These are phyloP conservation scores for Stenurella melanura DNA, from an alignment of 2,888 invertebrate genomes.

Conservation along the genomic window DNA sequence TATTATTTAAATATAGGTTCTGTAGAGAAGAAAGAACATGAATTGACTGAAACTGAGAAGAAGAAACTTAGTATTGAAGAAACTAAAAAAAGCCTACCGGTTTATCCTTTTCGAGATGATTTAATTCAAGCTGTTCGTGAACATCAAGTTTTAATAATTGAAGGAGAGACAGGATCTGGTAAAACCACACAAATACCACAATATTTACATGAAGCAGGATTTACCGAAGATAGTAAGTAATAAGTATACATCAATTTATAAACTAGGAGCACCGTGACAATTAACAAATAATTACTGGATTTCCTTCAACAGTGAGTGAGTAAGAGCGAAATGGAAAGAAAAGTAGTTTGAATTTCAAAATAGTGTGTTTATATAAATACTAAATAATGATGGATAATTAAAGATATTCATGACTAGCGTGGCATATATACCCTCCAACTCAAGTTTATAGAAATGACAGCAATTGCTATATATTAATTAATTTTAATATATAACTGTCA, in stretches of 20 bases:
- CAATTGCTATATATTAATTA: too few species aligned
- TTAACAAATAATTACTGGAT: too few species aligned
- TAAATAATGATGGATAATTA: too few species aligned
- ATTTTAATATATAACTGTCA: too few species aligned
- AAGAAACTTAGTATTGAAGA: conserved; percentile 90
- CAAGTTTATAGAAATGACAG: too few species aligned
- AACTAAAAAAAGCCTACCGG: conserved; percentile 93
- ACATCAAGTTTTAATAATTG: conserved; percentile 93
- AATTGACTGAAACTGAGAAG: conserved; percentile 81
- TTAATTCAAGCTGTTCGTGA: conserved; percentile 93
- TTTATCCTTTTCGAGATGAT: conserved; percentile 92
- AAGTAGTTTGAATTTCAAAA: too few species aligned
- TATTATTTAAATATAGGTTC: conserved; percentile 28
- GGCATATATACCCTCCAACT: too few species aligned
- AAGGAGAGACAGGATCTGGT: conserved; percentile 99
- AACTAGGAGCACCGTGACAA: too few species aligned
- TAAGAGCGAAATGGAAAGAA: too few species aligned
- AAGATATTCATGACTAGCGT: too few species aligned
- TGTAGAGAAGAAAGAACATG: conserved; percentile 74
- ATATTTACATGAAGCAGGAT: conserved; percentile 96
- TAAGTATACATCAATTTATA: conserved; percentile 42
- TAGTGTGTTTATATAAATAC: too few species aligned
- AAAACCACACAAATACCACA: conserved; percentile 99
- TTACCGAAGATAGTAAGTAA: conserved; percentile 82
- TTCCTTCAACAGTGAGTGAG: too few species aligned